Base-by-base conservation (phyloP, 2,888 invertebrate genomes). In the Conchocele bisecta region DNA sequence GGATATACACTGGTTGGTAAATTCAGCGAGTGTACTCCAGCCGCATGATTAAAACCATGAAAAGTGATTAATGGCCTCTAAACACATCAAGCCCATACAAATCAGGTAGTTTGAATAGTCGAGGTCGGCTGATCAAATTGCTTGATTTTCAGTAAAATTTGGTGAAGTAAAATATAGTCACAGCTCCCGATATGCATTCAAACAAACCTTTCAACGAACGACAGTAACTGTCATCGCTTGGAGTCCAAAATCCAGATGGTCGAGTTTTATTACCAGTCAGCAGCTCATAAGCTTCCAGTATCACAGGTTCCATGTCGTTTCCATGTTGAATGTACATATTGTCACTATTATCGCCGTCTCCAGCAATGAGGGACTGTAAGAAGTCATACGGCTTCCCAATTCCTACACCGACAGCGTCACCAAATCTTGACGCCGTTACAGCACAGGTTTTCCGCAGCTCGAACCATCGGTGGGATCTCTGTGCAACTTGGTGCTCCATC, bases 331-430 rank as follows among this genome's bases (percentile, higher is more conserved):
- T 28, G 24, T 48, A 50, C 29, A 35, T 1, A 15, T 17, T 64
- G 15, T 24, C 50, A 28, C 59, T 64, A 17, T 63, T 71, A n/a
- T 60, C 46, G 5, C 71, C 60, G 11, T 51, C 35, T 4, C 56
- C 66, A 15, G 63, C 58, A 11, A 69, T 66, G 24, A 68, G 60
- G 22, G 77, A 83, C 29, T 64, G 46, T 24, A 85, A 75, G 50
- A 83, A 87, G 59, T 87, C 83, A 57, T 78, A 85, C 11, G 85
- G 83, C 46, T 72, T 81, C 9, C 86, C 86, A 51, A 64, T 72
- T 0, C 86, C 87, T 22, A 84, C 75, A 6, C 87, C 87, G 7
- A 87, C 50, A 41, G 83, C 87, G 64, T 86, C 86, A 24, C 85
- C 86, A 75, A 87, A 85, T 20, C 57, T 67, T 3, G 85, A 86